These are phyloP conservation scores for Rattus rattus DNA, from an alignment of 2,113 vertebrate genomes.

Conservation along the genomic window DNA sequence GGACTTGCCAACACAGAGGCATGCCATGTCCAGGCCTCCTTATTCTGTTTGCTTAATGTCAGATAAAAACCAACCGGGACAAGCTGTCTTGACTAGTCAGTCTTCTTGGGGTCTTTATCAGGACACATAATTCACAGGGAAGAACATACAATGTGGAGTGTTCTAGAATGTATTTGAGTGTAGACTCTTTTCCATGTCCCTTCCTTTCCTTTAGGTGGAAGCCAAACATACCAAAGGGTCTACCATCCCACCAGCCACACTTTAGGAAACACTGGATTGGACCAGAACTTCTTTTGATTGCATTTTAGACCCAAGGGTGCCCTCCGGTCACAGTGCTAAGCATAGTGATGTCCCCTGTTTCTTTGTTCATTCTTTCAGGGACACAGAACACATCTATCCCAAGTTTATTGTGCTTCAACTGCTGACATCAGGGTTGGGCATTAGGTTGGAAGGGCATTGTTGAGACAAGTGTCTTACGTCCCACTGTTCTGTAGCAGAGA, in stretches of 20 bases:
- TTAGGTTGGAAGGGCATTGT: background rate
- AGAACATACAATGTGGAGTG: background rate
- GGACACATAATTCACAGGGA: background rate
- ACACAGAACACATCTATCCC: background rate
- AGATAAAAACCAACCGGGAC: slow-evolving; percentile 29
- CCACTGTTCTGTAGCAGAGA: background rate
- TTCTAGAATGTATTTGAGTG: background rate
- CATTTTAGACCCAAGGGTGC: background rate
- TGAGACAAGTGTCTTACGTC: background rate
- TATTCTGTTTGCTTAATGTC: background rate
- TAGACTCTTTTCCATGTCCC: background rate
- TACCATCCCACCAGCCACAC: background rate
- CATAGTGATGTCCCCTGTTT: too few species aligned
- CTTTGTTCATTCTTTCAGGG: background rate
- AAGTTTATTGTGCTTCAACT: background rate
- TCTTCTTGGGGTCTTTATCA: background rate
- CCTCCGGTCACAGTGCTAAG: background rate
- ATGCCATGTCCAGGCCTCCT: background rate
- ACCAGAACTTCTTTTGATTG: background rate
- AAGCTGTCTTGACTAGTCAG: background rate
- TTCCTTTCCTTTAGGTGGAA: background rate
- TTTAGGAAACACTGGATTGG: background rate
- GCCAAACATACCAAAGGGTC: background rate
- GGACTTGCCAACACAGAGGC: background rate
- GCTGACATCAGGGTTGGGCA: background rate